Conservation (phyloP, 2,888 invertebrate genomes). For the Venusia cambrica region DNA sequence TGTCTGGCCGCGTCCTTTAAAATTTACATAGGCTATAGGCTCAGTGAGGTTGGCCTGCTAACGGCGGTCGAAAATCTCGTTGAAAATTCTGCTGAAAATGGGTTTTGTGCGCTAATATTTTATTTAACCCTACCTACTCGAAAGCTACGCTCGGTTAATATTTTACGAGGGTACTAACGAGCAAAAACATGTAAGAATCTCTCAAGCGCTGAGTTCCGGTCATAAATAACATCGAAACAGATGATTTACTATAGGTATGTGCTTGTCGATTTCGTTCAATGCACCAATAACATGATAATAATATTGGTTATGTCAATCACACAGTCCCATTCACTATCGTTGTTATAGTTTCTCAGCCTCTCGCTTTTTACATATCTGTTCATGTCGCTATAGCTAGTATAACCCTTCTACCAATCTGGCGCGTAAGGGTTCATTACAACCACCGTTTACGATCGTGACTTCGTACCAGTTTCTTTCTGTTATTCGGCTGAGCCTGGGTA, state of each 20-base stretch:
- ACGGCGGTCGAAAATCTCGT: slow-evolving; percentile 29
- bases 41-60: slow-evolving; percentile 26
- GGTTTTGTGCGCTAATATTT: slow-evolving; percentile 24
- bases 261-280: slow-evolving; percentile 33
- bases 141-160: slow-evolving; percentile 13
- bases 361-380: no score
- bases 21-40: slow-evolving; percentile 52
- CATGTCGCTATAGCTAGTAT: no score
- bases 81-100: slow-evolving; percentile 36
- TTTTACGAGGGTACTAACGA: slow-evolving; percentile 10
- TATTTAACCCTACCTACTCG: slow-evolving; percentile 22
- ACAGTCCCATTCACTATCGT: not conserved
- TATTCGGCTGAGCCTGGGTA: no score
- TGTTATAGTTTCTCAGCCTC: no score
- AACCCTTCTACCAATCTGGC: no score
- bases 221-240: slow-evolving; percentile 11
- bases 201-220: slow-evolving; percentile 9
- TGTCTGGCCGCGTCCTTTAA: slow-evolving; percentile 58
- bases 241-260: slow-evolving; percentile 16
- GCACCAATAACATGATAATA: slow-evolving; percentile 51
- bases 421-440: no score
- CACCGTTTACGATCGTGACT: no score
- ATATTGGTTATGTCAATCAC: slow-evolving; percentile 46
- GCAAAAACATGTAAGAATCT: slow-evolving; percentile 6
- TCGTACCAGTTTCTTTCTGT: no score